Conservation (phyloP, 2,888 invertebrate genomes). For the Stratiomys singularior region DNA sequence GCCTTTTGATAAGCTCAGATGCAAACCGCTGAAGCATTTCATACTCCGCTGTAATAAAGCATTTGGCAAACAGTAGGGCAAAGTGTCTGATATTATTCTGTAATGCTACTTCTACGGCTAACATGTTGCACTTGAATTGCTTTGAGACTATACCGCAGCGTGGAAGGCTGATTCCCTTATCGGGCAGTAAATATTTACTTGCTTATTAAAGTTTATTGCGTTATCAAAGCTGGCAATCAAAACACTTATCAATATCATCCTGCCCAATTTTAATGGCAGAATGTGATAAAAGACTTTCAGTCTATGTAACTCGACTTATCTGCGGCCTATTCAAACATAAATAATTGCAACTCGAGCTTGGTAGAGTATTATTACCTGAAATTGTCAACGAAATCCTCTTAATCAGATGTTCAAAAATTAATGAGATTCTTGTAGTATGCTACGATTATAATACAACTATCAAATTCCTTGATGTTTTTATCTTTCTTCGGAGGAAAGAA, state of each 20-base stretch:
- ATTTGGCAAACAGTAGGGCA: constrained; percentile 21
- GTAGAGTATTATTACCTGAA: no score
- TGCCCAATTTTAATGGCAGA: neutral
- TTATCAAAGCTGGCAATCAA: neutral
- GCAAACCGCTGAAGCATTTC: neutral
- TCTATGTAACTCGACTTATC: no score
- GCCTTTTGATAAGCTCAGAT: constrained; percentile 16
- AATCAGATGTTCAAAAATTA: no score
- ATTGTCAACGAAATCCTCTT: no score
- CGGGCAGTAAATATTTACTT: constrained; percentile 22
- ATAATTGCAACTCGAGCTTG: no score
- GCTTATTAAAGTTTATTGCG: constrained; percentile 38
- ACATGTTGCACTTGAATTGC: constrained; percentile 43
- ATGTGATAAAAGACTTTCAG: neutral
- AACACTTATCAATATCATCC: constrained; percentile 9
- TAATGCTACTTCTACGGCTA: constrained; percentile 15
- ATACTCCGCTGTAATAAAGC: neutral
- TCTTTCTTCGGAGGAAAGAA: no score
- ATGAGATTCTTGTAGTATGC: no score
- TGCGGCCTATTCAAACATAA: no score
- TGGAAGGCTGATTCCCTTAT: constrained; percentile 27
- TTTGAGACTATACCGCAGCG: constrained; percentile 20
- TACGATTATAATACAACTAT: no score
- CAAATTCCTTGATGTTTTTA: no score
- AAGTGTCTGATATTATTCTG: constrained; percentile 24